Evolutionary conservation across 2,113 vertebrate species (phyloP).

Genomic region (Brienomyrus brachyistius): DNA sequence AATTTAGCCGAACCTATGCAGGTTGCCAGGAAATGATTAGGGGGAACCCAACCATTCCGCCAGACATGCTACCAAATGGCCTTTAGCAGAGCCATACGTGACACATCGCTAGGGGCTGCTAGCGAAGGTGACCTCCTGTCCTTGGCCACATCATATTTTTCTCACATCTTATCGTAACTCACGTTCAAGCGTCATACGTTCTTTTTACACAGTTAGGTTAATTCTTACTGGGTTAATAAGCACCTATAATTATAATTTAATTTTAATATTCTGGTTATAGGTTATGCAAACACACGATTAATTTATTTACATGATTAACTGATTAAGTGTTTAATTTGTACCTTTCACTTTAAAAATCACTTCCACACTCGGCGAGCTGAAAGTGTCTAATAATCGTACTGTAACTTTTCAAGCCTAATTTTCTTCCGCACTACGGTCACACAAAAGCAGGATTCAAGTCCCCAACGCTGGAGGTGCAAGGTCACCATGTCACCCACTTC

Average conservation of each 20-base stretch:
- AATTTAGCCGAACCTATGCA: background rate
- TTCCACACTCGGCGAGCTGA: background rate
- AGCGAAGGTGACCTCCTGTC: background rate
- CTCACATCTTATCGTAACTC: background rate
- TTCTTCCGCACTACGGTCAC: too few species aligned
- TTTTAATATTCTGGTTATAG: background rate
- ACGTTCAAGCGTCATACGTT: background rate
- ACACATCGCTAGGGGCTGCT: background rate
- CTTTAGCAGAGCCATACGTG: background rate
- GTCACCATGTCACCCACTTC: too few species aligned
- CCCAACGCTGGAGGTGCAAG: too few species aligned
- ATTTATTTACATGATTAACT: background rate
- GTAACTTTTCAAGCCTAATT: too few species aligned
- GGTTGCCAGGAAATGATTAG: background rate
- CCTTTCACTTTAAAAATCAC: background rate
- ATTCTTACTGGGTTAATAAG: background rate
- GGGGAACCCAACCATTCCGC: background rate
- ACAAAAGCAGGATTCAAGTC: too few species aligned
- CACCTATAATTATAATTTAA: background rate
- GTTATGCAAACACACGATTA: background rate
- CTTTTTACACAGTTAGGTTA: background rate
- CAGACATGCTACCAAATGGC: background rate
- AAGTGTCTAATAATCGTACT: background rate
- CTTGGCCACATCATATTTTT: background rate
- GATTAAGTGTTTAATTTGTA: background rate